Evolutionary conservation across 2,797 vertebrate species (phyloP).

Genomic region (Coregonus ussuriensis): DNA sequence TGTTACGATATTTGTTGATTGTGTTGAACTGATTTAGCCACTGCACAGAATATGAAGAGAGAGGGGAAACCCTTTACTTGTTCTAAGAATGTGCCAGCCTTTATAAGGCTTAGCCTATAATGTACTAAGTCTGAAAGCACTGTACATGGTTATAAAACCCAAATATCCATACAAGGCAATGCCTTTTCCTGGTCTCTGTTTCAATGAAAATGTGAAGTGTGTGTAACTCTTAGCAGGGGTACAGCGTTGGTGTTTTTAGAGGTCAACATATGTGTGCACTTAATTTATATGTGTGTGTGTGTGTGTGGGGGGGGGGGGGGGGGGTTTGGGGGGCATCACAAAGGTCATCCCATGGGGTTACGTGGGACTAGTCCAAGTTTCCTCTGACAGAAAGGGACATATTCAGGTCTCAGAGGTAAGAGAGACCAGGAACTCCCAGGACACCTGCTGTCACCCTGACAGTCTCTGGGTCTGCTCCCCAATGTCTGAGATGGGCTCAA

Average conservation of each 20-base stretch:
- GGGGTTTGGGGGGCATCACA: not conserved
- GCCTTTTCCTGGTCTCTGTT: not conserved
- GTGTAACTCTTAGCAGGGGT: not conserved
- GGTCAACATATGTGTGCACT: not conserved
- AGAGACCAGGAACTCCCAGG: not conserved
- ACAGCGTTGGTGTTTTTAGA: not conserved
- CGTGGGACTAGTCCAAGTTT: not conserved
- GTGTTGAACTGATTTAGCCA: too few species aligned
- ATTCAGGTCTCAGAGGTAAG: not conserved
- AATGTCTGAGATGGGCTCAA: not conserved
- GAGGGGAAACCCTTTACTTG: too few species aligned
- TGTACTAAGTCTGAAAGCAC: too few species aligned
- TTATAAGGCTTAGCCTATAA: too few species aligned
- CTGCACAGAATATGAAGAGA: too few species aligned
- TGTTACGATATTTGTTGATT: too few species aligned
- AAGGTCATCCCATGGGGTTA: not conserved
- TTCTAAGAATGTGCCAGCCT: too few species aligned
- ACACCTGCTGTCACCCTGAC: not conserved
- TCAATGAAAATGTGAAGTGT: not conserved
- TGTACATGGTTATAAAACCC: not conserved
- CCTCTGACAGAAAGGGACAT: not conserved
- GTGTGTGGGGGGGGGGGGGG: too few species aligned
- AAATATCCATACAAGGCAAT: not conserved
- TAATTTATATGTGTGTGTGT: not conserved
- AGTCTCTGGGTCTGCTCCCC: not conserved